These are phyloP conservation scores for Astur gentilis DNA, from an alignment of 2,113 vertebrate species.

Conservation along the genomic window DNA sequence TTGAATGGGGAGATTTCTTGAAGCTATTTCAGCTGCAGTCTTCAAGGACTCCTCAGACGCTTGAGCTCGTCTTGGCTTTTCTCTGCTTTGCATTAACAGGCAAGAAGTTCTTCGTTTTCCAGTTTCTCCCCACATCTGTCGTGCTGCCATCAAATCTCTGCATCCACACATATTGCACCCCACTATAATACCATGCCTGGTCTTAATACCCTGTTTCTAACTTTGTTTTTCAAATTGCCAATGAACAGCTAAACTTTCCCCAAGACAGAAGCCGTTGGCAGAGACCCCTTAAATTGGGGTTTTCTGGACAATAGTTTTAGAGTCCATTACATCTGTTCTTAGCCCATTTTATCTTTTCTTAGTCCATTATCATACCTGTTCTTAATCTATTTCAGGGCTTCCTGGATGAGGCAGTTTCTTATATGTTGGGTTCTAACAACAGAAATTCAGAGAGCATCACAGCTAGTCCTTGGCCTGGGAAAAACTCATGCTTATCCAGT, in stretches of 20 bases:
- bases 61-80: not conserved
- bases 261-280: no score
- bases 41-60: not conserved
- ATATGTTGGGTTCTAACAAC: not conserved
- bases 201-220: accelerated
- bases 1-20: not conserved
- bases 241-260: not conserved
- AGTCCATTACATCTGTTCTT: no score
- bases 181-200: accelerated
- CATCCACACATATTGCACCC: accelerated
- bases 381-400: not conserved
- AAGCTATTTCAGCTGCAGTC: not conserved
- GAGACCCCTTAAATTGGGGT: not conserved
- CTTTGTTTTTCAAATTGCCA: not conserved
- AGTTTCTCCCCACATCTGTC: not conserved
- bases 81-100: not conserved
- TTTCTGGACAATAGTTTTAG: accelerated
- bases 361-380: accelerated
- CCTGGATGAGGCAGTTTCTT: not conserved
- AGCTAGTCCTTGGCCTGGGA: not conserved
- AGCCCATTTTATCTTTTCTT: not conserved
- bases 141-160: not conserved
- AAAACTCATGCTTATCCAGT: not conserved
- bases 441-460: not conserved
- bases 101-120: accelerated